Evolutionary conservation across 2,888 invertebrate species (phyloP), one percentile per base, ranked within the genome.

Genomic region (Schizotus pectinicornis): DNA sequence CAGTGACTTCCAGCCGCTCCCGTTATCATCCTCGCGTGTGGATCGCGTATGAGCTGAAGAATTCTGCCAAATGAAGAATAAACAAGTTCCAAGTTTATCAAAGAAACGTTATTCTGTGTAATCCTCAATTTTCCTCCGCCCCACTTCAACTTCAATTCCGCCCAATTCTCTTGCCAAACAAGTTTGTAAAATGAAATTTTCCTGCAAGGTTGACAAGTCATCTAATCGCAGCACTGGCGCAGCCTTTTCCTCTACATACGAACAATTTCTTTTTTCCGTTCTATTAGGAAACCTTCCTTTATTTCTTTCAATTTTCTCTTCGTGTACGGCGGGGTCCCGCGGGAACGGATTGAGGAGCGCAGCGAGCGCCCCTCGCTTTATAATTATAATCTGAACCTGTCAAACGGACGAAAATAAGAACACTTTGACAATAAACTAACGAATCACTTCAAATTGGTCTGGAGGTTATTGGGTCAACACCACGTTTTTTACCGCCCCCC

Each of bases 181-280:
- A 83, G 81, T 83, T 83, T 81, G 80, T 80, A 81, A 82, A 82
- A 83, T 82, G 81, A 82, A 82, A 83, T 83, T 83, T 82, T 81
- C 81, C 76, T 78, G 78, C 79, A 80, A 75, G 81, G 81, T 82
- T 82, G 82, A 82, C 82, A 81, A 82, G 81, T 82, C 81, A 81
- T 81, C 81, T 82, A 81, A 82, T 81, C 81, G 81, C 75, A 73
- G 74, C 61, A 64, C 62, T 54, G 60, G 60, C 63, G 50, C 60
- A 52, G 63, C 60, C 65, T 69, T 65, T 60, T 66, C 62, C 70
- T 74, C 71, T 73, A 72, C 74, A 72, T 74, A 74, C 73, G 70
- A 74, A 73, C 73, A 75, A 74, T 74, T 76, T 75, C 72, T 75
- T 74, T 71, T 72, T 73, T 74, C 72, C 71, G 72, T 75, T 74